A percentile compares a stretch with the other conserved stretches of the same genome.
Evolutionary conservation across 35 echinoderm and acorn worm species (phyloP).

Genomic region (Apostichopus japonicus): DNA sequence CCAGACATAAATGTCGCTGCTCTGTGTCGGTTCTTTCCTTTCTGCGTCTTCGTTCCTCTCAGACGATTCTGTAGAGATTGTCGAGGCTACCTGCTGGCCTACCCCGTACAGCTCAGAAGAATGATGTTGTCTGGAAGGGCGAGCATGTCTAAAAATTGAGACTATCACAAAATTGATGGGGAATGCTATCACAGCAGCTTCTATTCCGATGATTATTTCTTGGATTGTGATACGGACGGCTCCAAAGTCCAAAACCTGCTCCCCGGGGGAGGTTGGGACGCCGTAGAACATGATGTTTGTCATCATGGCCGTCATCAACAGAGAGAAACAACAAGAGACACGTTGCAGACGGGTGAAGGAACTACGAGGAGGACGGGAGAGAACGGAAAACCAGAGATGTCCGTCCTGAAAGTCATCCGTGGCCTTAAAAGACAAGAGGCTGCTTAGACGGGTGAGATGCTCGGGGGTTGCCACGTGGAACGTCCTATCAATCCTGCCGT

Average conservation of each 20-base stretch:
- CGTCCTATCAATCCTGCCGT: slow-evolving; percentile 62
- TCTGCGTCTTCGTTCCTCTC: neutral
- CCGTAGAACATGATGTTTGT: slow-evolving; percentile 99
- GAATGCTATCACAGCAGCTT: slow-evolving; percentile 81
- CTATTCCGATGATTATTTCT: slow-evolving; percentile 91
- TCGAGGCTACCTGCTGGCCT: neutral
- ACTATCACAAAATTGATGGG: slow-evolving; percentile 91
- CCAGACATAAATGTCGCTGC: neutral
- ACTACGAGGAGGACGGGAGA: slow-evolving; percentile 69
- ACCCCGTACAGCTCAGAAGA: neutral
- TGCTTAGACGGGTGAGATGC: slow-evolving; percentile 59
- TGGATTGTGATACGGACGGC: slow-evolving; percentile 73
- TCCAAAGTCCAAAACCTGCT: slow-evolving; percentile 91
- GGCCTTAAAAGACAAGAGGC: slow-evolving; percentile 70
- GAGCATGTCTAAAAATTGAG: slow-evolving; percentile 70
- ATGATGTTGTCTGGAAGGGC: neutral
- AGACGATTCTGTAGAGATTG: neutral
- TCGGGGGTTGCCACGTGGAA: slow-evolving; percentile 65
- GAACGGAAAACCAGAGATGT: slow-evolving; percentile 95
- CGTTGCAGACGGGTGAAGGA: slow-evolving; percentile 86
- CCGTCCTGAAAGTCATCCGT: slow-evolving; percentile 76
- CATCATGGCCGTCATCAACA: slow-evolving; percentile 90
- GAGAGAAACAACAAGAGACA: slow-evolving; percentile 79
- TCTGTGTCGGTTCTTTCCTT: neutral
- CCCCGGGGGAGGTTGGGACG: slow-evolving; percentile 65